A percentile compares a stretch with the other conserved stretches of the same genome.
phyloP scores from a whole-genome alignment of 2,113 vertebrate genomes.

The Lagopus muta region DNA sequence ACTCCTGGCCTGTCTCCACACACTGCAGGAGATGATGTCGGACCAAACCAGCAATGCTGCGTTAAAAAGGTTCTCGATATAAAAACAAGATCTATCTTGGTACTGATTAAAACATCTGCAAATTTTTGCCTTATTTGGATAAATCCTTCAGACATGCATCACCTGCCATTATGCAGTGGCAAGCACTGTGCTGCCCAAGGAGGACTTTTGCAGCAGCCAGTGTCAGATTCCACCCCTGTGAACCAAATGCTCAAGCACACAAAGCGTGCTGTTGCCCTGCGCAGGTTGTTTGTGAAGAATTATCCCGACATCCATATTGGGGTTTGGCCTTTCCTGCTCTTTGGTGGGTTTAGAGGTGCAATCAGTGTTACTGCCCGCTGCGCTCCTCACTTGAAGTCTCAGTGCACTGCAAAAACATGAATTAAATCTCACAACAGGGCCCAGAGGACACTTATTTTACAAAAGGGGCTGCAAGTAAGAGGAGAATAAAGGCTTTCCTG shows the following conservation, averaged over 20 bases:
- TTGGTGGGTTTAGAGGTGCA: conserved; percentile 31
- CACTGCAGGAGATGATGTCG: conserved; percentile 83
- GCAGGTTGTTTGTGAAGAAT: conserved; percentile 18
- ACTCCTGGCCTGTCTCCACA: conserved; percentile 85
- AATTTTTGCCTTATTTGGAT: conserved; percentile 70
- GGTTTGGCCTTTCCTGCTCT: conserved; percentile 15
- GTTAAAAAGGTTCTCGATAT: conserved; percentile 76
- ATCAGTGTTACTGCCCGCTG: conserved; percentile 16
- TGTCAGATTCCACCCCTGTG: conserved; percentile 14
- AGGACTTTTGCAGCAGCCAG: neutral
- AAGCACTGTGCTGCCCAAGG: neutral
- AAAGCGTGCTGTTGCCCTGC: neutral
- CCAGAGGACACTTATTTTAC: conserved; percentile 18
- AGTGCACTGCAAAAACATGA: conserved; percentile 39
- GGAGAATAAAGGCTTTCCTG: conserved; percentile 8
- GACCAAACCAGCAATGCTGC: conserved; percentile 80
- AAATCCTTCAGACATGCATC: conserved; percentile 13
- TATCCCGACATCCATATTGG: neutral
- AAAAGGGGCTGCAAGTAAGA: neutral
- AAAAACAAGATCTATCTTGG: conserved; percentile 76
- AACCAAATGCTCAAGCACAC: neutral
- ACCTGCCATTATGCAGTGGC: neutral
- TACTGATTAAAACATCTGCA: conserved; percentile 71
- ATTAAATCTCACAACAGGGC: conserved; percentile 60
- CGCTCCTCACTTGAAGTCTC: conserved; percentile 59